Evolutionary conservation across 2,113 vertebrate genomes (phyloP).

Genomic region (Piaya cayana): DNA sequence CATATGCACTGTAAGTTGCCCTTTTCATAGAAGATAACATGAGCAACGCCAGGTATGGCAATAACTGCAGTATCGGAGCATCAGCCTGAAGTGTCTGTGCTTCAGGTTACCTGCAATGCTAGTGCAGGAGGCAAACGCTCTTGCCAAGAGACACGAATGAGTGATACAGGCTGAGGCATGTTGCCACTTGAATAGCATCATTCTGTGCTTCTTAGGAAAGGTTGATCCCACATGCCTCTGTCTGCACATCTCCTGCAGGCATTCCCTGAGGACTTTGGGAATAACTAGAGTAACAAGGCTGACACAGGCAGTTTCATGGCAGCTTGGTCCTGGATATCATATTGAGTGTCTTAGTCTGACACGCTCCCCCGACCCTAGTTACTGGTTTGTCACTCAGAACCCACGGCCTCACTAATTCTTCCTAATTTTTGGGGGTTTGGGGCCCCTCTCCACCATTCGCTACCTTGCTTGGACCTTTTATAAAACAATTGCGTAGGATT

Average conservation of each 20-base stretch:
- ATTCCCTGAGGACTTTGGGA: background rate
- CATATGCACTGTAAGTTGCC: fast-evolving
- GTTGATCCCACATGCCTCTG: fast-evolving
- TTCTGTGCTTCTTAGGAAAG: background rate
- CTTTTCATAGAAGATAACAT: background rate
- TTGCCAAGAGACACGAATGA: fast-evolving
- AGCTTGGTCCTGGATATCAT: background rate
- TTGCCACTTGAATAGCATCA: background rate
- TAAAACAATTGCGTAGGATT: background rate
- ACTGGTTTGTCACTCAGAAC: background rate
- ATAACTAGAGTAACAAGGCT: background rate
- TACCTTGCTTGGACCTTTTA: background rate
- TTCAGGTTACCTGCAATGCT: fast-evolving
- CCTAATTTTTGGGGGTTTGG: background rate
- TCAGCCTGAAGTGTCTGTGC: fast-evolving
- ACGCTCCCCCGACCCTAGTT: background rate
- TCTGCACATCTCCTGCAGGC: background rate
- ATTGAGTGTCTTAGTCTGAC: background rate
- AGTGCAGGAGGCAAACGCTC: background rate
- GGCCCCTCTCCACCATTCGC: background rate
- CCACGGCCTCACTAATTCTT: background rate
- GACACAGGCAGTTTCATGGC: background rate
- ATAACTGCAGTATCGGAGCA: fast-evolving
- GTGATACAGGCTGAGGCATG: fast-evolving
- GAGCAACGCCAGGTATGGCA: fast-evolving